Evolutionary conservation across 2,797 vertebrate species (phyloP), one percentile per base, ranked within the genome.

Genomic region (Spinus olivaceus): DNA sequence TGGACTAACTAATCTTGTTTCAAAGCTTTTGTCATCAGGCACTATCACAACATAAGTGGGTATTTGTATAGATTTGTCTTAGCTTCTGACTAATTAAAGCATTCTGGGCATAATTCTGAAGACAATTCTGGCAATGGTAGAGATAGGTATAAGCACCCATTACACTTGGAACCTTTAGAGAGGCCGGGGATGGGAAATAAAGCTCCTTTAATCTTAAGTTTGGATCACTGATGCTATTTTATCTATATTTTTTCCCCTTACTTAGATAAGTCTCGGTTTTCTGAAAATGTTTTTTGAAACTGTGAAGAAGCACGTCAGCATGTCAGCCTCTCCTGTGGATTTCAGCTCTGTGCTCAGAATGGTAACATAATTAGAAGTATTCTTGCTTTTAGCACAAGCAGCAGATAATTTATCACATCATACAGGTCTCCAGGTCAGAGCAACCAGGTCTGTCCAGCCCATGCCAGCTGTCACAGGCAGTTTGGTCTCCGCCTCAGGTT

Each of bases 261-360:
- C 42, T 51, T 97, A 99, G 99, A 98, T 98, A 96, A 99, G 99
- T 96, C 98, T 98, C 66, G 95, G 97, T 86, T 99, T 99, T 97
- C 97, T 99, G 77, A 98, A 97, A 89, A 98, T 94, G 74, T 97
- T 99, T 74, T 97, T 98, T 69, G 94, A 85, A 51, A 96, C 96
- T 76, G 97, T 98, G 73, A 98, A 98, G 92, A 95, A 97, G 70
- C 96, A 94, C 3, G 23, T 98, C 96, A 96, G 95, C 42, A 92
- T 96, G 46, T 79, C 96, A 78, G 93, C 96, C 46, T 95, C 70
- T 41, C 74, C 96, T 28, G 41, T 96, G 84, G 96, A 98, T 89
- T 98, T 99, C 96, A 97, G 97, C 89, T 97, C 98, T 5, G 54
- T 98, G 85, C 98, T 99, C 86, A 97, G 92, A 92, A 98, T 96